Evolutionary conservation across 2,797 vertebrate genomes (phyloP), one percentile per base, ranked within the genome.

Genomic region (Podarcis siculus): DNA sequence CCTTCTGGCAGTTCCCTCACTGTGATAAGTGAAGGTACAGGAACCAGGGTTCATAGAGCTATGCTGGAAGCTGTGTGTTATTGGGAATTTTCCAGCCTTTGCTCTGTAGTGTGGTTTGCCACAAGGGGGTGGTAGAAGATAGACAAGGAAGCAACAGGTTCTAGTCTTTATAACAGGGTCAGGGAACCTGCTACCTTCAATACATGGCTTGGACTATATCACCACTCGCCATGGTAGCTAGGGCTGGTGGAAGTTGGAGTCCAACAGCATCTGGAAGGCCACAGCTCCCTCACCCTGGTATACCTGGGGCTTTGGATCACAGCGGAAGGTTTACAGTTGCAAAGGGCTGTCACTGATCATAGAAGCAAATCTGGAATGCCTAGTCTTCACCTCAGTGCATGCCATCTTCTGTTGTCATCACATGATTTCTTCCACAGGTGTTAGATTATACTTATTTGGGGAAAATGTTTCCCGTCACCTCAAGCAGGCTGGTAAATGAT

Each of bases 391-490:
- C 30, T 25, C 32, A 69, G 66, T 35, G 45, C 27, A 73, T 21
- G 19, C 66, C 32, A 72, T 42, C 45, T 17, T 55, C 19, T 71
- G 32, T 83, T 79, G 72, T 76, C 30, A 64, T 55, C 75, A 78
- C n/a, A 83, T 58, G 72, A 83, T 37, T 58, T 79, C 32, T 69
- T 78, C 32, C 82, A 37, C 49, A 71, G 39, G 75, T 78, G 23
- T 86, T 69, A 32, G 37, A 45, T 78, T 79, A 82, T 82, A 69
- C 30, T 78, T 45, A 78, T 77, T 86, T 86, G 49, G 61, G 58
- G 15, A 72, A 83, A 83, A 17, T 71, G 32, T 86, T 67, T 30
- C 37, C 58, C 90, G 15, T 39, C 86, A 73, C 37, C 77, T 58
- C 25, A 76, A 21, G 19, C 35, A 71, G 45, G 69, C 35, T 78